These are phyloP conservation scores for Spodoptera littoralis DNA, from an alignment of 2,888 invertebrate species.

Conservation along the genomic window DNA sequence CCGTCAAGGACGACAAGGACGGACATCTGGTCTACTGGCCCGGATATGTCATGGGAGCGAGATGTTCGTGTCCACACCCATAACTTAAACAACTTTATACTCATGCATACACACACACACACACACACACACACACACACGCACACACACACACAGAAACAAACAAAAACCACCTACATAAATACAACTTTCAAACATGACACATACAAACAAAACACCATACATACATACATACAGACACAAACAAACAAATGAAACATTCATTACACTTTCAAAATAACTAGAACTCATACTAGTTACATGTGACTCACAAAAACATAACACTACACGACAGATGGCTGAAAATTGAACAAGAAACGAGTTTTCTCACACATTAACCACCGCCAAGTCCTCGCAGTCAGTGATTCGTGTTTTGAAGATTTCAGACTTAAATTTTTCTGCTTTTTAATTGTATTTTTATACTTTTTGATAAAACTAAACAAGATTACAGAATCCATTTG, in stretches of 20 bases:
- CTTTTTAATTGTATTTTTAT: constrained; percentile 55
- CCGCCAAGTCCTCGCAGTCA: constrained; percentile 57
- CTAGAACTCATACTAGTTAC: constrained; percentile 40
- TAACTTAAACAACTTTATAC: constrained; percentile 76
- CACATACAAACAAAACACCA: constrained; percentile 40
- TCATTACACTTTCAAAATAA: constrained; percentile 39
- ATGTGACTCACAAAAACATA: constrained; percentile 48
- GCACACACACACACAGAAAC: constrained; percentile 33
- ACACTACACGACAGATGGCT: constrained; percentile 49
- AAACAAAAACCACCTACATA: constrained; percentile 32
- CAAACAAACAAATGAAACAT: constrained; percentile 30
- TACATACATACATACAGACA: constrained; percentile 22
- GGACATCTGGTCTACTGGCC: constrained; percentile 99
- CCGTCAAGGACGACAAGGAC: constrained; percentile 99
- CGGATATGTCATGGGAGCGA: constrained; percentile 99
- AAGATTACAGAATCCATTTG: constrained; percentile 46
- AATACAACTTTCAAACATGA: constrained; percentile 43
- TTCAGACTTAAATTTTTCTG: constrained; percentile 54
- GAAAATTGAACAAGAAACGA: constrained; percentile 47
- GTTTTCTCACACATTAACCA: constrained; percentile 47
- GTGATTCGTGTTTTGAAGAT: constrained; percentile 64
- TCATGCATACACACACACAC: constrained; percentile 40
- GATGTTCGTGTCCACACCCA: constrained; percentile 98
- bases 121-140: constrained; percentile 45
- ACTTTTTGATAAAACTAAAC: constrained; percentile 54